Evolutionary conservation across 2,797 vertebrate species (phyloP).

Genomic region (Spondyliosoma cantharus): DNA sequence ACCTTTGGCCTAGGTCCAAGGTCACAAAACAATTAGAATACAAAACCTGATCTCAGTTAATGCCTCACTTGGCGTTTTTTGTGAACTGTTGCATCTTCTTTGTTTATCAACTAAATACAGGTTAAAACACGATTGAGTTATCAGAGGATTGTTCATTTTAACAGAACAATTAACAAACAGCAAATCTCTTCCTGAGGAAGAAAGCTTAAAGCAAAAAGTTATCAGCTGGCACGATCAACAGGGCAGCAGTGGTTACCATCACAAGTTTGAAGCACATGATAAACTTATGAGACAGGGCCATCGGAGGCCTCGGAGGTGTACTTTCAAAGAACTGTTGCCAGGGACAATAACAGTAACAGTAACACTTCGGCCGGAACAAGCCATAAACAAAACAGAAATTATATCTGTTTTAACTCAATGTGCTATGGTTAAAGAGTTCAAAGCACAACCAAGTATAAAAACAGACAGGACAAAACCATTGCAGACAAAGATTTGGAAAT

Average conservation of each 20-base stretch:
- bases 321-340: conserved; percentile 22
- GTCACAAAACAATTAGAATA: background rate
- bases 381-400: background rate
- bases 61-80: background rate
- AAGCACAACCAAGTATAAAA: conserved; percentile 6
- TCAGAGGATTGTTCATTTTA: background rate
- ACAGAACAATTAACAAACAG: background rate
- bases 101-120: background rate
- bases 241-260: conserved; percentile 32
- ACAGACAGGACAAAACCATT: background rate
- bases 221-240: conserved; percentile 31
- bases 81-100: background rate
- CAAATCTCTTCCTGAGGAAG: background rate
- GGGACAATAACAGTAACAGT: conserved; percentile 21
- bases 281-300: conserved; percentile 45
- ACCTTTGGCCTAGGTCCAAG: background rate
- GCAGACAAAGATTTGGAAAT: conserved; percentile 10
- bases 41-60: background rate
- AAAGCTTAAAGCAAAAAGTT: conserved; percentile 6
- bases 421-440: background rate
- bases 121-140: background rate
- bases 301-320: conserved; percentile 22
- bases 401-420: conserved; percentile 6
- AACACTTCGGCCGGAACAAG: conserved; percentile 11
- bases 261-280: conserved; percentile 67